A percentile compares a stretch with the other conserved stretches of the same genome.
These are phyloP conservation scores for Acanthosepion esculentum DNA, from an alignment of 2,888 invertebrate species.

Conservation along the genomic window DNA sequence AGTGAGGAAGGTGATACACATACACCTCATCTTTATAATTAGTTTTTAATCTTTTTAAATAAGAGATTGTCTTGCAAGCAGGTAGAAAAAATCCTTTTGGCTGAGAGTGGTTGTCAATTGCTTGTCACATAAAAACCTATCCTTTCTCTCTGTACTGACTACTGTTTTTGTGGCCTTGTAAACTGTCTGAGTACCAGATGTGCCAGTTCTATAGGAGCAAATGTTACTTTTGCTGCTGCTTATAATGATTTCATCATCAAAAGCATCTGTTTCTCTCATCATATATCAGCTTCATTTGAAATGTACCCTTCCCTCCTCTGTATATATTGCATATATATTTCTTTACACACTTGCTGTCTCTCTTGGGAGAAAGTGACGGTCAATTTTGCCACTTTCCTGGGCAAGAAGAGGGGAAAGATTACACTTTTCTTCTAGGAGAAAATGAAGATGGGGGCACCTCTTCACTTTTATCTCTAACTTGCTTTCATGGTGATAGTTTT, in stretches of 20 bases:
- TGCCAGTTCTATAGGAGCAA: not conserved
- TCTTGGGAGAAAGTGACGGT: not conserved
- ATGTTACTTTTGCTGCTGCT: not conserved
- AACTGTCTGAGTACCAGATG: slow-evolving; percentile 33
- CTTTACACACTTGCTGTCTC: not conserved
- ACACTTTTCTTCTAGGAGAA: too few relatives aligned
- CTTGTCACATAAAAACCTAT: not conserved
- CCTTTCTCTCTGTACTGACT: not conserved
- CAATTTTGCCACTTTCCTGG: not conserved
- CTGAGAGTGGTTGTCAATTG: not conserved
- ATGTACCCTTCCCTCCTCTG: not conserved
- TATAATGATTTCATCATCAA: not conserved
- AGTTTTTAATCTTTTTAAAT: too few relatives aligned
- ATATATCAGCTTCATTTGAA: slow-evolving; percentile 6
- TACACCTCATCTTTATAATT: too few relatives aligned
- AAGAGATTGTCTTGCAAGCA: not conserved
- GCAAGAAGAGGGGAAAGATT: too few relatives aligned
- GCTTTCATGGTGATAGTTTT: not conserved
- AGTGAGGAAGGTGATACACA: too few relatives aligned
- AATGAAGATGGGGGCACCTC: too few relatives aligned
- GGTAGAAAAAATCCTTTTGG: not conserved
- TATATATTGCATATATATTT: not conserved
- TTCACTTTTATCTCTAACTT: not conserved
- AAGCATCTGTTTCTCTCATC: slow-evolving; percentile 15
- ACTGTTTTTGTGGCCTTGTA: not conserved